These are phyloP conservation scores for Melanotaenia pygmaea DNA, from an alignment of 2,797 vertebrate species.

Conservation along the genomic window DNA sequence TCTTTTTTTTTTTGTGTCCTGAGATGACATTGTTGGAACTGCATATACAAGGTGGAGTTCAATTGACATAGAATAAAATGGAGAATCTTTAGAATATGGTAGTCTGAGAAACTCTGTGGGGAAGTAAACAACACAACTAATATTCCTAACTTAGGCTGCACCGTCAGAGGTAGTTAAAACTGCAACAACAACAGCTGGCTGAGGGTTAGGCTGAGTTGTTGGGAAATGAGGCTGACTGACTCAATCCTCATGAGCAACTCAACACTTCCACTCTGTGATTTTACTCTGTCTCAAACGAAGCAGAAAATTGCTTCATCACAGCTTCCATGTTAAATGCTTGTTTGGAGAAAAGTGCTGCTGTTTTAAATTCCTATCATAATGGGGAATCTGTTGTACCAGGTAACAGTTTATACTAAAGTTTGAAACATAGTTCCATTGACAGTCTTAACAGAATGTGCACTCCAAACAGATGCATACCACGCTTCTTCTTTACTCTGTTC, in stretches of 20 bases:
- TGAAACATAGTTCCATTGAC: constrained; percentile 30
- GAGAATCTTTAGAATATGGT: too few species aligned
- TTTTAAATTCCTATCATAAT: constrained; percentile 47
- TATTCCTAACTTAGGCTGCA: too few species aligned
- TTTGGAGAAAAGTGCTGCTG: constrained; percentile 56
- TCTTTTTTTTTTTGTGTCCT: too few species aligned
- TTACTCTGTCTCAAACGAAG: constrained; percentile 69
- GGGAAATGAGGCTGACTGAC: constrained; percentile 31
- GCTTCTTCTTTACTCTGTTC: neutral
- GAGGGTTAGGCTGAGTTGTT: constrained; percentile 24
- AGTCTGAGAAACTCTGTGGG: too few species aligned
- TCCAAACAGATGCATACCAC: neutral
- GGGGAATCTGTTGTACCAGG: constrained; percentile 26
- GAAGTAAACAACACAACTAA: too few species aligned
- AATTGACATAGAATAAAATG: too few species aligned
- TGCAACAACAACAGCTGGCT: constrained; percentile 36
- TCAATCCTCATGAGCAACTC: constrained; percentile 30
- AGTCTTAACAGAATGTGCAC: constrained; percentile 11
- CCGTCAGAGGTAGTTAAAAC: constrained; percentile 32
- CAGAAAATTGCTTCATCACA: constrained; percentile 75
- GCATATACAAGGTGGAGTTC: too few species aligned
- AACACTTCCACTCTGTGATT: constrained; percentile 50
- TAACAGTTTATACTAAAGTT: constrained; percentile 26
- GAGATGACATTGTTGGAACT: too few species aligned
- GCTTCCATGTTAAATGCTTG: constrained; percentile 57